A percentile compares a stretch with the other conserved stretches of the same genome.
Conservation (phyloP, 1,140 invertebrate species). For the Hylyphantes graminicola region DNA sequence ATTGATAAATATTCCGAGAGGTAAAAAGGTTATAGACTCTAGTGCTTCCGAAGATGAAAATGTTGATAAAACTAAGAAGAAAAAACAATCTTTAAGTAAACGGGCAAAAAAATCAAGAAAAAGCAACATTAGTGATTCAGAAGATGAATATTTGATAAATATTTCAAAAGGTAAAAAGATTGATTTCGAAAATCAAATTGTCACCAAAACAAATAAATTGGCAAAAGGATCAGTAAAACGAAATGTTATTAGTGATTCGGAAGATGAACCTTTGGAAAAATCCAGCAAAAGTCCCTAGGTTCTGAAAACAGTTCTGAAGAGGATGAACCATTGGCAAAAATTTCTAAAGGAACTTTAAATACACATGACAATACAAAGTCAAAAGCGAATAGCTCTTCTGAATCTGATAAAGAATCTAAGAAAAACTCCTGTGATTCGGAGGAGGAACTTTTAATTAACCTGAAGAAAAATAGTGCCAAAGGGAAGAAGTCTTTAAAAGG, state of each 20-base stretch:
- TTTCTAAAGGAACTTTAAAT: neutral
- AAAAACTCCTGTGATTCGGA: constrained; percentile 13
- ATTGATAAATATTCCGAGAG: neutral
- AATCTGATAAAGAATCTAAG: neutral
- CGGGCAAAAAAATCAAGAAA: neutral
- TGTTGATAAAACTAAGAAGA: neutral
- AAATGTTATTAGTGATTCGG: neutral
- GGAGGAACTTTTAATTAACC: neutral
- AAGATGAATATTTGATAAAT: neutral
- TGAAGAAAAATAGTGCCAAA: too few species aligned
- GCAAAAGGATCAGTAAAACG: neutral
- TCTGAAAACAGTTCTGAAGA: neutral
- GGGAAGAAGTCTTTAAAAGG: too few species aligned
- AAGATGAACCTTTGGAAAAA: constrained; percentile 26
- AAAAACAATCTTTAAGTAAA: neutral
- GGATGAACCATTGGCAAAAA: neutral
- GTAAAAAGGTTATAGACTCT: neutral
- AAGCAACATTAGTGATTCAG: neutral
- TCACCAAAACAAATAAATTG: neutral
- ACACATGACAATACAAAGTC: neutral
- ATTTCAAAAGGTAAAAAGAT: neutral
- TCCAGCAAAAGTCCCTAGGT: neutral
- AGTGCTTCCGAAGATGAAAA: constrained; percentile 24
- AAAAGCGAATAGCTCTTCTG: constrained; percentile 4
- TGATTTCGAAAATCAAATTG: neutral